Percentiles rank a stretch among this genome's conserved stretches.
Evolutionary conservation across 2,113 vertebrate genomes (phyloP).

Genomic region (Rissa tridactyla): DNA sequence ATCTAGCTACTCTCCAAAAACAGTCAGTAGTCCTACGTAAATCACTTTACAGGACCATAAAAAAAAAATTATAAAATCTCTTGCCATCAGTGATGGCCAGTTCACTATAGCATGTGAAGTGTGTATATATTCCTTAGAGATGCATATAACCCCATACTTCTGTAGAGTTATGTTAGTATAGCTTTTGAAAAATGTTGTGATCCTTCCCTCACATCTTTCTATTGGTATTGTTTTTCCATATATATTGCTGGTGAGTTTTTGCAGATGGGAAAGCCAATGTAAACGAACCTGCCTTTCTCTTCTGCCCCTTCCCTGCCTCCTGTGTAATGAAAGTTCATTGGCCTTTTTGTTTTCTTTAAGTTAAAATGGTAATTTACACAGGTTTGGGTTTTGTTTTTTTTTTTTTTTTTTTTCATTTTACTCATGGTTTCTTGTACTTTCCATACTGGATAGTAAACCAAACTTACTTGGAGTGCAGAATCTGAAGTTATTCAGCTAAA

Average conservation of each 20-base stretch:
- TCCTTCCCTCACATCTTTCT: background rate
- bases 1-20: background rate
- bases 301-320: rapidly evolving
- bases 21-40: background rate
- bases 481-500: background rate
- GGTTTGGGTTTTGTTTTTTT: background rate
- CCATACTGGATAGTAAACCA: background rate
- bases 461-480: background rate
- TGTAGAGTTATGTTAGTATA: background rate
- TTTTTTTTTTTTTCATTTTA: background rate
- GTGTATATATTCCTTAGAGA: background rate
- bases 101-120: background rate
- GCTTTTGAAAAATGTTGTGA: background rate
- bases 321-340: background rate
- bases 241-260: background rate
- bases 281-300: background rate
- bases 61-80: background rate
- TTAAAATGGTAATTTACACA: background rate
- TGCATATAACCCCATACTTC: background rate
- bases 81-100: background rate
- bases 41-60: background rate
- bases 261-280: background rate
- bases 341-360: background rate
- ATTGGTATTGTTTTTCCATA: background rate
- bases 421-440: background rate